Conservation (phyloP, 2,113 vertebrate species). For the Cottus gobio region DNA sequence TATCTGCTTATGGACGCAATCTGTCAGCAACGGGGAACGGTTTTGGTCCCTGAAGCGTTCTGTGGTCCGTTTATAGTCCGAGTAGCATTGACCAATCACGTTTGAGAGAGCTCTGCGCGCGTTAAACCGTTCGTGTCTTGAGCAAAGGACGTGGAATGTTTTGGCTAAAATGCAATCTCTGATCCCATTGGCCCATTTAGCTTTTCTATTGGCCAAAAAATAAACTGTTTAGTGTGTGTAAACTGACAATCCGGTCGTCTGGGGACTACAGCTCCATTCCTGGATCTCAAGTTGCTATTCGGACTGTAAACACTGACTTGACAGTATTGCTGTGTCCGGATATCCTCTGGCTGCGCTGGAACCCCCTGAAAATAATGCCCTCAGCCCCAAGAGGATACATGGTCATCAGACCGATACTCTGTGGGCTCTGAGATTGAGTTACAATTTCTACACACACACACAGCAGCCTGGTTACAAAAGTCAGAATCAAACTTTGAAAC, state of each 20-base stretch:
- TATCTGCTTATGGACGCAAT: neutral
- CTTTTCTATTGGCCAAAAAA: neutral
- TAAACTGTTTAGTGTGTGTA: neutral
- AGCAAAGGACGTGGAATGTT: neutral
- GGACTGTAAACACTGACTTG: neutral
- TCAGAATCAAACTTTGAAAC: slow-evolving; percentile 30
- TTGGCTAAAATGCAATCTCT: neutral
- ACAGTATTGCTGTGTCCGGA: neutral
- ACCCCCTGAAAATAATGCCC: neutral
- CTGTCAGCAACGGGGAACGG: too few relatives aligned
- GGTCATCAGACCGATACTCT: neutral
- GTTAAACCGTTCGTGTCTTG: neutral
- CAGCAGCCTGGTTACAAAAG: slow-evolving; percentile 6
- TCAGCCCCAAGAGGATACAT: neutral
- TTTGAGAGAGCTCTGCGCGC: neutral
- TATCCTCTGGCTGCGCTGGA: neutral
- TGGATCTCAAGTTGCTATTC: neutral
- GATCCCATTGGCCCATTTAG: neutral
- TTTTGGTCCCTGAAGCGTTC: neutral
- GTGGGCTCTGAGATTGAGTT: neutral
- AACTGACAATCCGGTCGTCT: neutral
- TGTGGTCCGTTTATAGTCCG: neutral
- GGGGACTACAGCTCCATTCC: neutral
- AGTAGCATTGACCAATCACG: neutral
- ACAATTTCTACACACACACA: too few relatives aligned